A percentile compares a stretch with the other conserved stretches of the same genome.
Conservation (phyloP, 2,797 vertebrate species). For the Pseudomugil gertrudae region DNA sequence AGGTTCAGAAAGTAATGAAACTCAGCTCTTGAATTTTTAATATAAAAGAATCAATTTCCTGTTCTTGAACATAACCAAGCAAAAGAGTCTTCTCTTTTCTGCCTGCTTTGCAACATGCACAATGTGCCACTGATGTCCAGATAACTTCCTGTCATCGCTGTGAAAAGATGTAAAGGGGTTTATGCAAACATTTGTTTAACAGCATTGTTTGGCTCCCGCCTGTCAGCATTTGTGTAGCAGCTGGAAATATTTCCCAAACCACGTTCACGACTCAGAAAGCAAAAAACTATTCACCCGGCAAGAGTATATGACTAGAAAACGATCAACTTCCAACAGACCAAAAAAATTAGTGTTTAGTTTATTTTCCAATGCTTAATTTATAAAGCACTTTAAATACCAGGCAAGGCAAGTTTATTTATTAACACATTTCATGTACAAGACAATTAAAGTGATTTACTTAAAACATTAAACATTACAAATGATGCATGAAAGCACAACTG, state of each 20-base stretch:
- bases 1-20: constrained; percentile 80
- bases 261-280: constrained; percentile 6
- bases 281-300: constrained; percentile 1
- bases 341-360: too few relatives aligned
- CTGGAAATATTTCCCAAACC: constrained; percentile 24
- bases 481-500: too few relatives aligned
- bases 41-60: constrained; percentile 81
- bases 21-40: constrained; percentile 80
- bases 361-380: too few relatives aligned
- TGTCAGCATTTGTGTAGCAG: constrained; percentile 24
- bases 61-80: constrained; percentile 70
- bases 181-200: constrained; percentile 53
- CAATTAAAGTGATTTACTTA: too few relatives aligned
- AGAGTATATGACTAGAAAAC: too few relatives aligned
- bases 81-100: constrained; percentile 52
- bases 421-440: too few relatives aligned
- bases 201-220: constrained; percentile 26
- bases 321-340: too few relatives aligned
- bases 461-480: too few relatives aligned
- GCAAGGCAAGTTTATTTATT: too few relatives aligned
- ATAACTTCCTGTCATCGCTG: constrained; percentile 18
- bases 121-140: constrained; percentile 40
- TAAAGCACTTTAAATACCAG: too few relatives aligned
- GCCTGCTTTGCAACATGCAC: constrained; percentile 54
- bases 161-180: constrained; percentile 36